Evolutionary conservation across 2,797 vertebrate species (phyloP).

Genomic region (Aphelocoma californica): DNA sequence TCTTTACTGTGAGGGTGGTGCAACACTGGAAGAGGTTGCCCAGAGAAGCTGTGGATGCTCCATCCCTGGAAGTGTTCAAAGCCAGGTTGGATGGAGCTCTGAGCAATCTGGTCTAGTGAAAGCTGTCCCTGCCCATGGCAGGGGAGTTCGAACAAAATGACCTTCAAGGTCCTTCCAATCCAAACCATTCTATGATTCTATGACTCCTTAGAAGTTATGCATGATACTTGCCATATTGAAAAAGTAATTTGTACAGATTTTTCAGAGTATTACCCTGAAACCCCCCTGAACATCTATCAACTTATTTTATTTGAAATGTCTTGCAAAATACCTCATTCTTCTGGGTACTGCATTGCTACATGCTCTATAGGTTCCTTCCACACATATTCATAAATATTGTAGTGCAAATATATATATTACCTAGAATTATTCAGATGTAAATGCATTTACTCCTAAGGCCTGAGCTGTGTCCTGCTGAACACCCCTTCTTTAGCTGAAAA

Average conservation of each 20-base stretch:
- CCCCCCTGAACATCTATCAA: not conserved
- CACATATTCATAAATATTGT: not conserved
- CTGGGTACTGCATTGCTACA: not conserved
- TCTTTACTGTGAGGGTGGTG: not conserved
- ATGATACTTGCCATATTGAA: not conserved
- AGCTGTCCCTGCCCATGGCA: not conserved
- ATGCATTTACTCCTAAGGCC: not conserved
- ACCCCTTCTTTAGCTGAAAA: not conserved
- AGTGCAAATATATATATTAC: not conserved
- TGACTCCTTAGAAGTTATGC: conserved; percentile 7
- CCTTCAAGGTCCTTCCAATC: not conserved
- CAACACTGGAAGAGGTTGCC: not conserved
- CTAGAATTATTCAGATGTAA: not conserved
- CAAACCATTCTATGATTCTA: not conserved
- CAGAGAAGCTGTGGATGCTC: not conserved
- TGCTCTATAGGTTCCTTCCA: not conserved
- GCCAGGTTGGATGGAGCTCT: not conserved
- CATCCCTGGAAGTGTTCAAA: not conserved
- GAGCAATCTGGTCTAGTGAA: not conserved
- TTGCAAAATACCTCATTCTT: not conserved
- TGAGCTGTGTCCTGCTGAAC: not conserved
- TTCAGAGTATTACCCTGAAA: not conserved
- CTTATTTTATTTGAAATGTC: not conserved
- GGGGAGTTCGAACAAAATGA: not conserved
- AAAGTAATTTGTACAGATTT: not conserved